A percentile compares a stretch with the other conserved stretches of the same genome.
phyloP scores from a whole-genome alignment of 2,888 invertebrate genomes.

The Tinea pellionella region DNA sequence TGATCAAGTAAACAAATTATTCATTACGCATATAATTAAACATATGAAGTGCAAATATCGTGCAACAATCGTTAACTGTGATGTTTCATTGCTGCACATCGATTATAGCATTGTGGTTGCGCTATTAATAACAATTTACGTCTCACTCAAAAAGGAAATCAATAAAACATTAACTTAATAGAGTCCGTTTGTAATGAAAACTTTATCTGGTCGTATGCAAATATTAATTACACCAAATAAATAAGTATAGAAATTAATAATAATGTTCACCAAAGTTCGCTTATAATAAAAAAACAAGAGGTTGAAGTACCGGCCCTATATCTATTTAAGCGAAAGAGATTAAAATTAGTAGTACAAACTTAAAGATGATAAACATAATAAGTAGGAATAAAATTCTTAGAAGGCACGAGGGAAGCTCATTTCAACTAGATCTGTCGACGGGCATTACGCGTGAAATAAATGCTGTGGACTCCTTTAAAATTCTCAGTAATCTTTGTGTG shows the following conservation, averaged over 20 bases:
- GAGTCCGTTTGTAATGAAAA: not conserved
- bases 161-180: slow-evolving; percentile 1
- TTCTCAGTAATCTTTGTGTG: not conserved
- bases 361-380: no score
- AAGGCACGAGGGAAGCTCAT: not conserved
- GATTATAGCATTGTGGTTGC: not conserved
- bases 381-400: not conserved
- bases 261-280: no score
- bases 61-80: not conserved
- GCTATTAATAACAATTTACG: not conserved
- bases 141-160: slow-evolving; percentile 1
- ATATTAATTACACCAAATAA: not conserved
- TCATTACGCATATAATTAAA: no score
- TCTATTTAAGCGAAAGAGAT: no score
- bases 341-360: no score
- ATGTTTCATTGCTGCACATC: not conserved
- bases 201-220: slow-evolving; percentile 2
- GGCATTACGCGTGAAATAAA: not conserved
- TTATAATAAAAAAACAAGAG: no score
- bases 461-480: not conserved
- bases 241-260: no score
- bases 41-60: no score
- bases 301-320: no score
- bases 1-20: not conserved
- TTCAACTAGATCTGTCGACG: not conserved